Evolutionary conservation across 35 echinoderm and acorn worm genomes (phyloP), one percentile per base, ranked within the genome.

Genomic region (Heliocidaris tuberculata): DNA sequence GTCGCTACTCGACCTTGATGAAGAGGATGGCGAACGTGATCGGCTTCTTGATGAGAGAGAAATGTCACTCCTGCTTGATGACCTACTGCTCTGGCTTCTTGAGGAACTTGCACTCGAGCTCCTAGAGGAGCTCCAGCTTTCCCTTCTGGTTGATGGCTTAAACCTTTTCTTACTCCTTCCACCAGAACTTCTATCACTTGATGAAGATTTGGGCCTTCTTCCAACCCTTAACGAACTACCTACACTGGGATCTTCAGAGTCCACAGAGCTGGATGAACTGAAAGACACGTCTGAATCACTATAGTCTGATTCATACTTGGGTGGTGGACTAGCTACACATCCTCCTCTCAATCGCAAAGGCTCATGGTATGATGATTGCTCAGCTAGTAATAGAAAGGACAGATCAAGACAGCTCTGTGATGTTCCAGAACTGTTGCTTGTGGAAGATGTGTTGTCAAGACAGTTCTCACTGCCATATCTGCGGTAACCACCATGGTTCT

Each of bases 161-260:
- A 89, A 48, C 19, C 87, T 31, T 27, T 89, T 89, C 32, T 89
- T 89, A 48, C 87, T 89, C 21, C 65, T 78, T n/a, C 27, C 65
- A 32, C 31, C 87, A 47, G 87, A 89, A 89, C 87, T 89, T 89
- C 87, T 89, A 48, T 89, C 87, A 47, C 87, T 89, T 89, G 87
- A 89, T 48, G 87, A 89, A 47, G 87, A 89, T 89, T 47, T 32
- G 2, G 15, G 24, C 87, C 87, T 89, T 15, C 31, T 89, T 89
- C 87, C 47, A 32, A 47, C 87, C 87, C 31, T 47, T 42, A 47
- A 32, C 16, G 31, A 89, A 47, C 87, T 89, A 30, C 29, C 87
- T 32, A 6, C 12, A 12, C 15, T 89, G 31, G 31, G 87, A 47
- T 89, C 31, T 89, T 78, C 87, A 32, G 29, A 89, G 47, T 89